Evolutionary conservation across 2,797 vertebrate genomes (phyloP), one percentile per base, ranked within the genome.

Genomic region (Argya squamiceps): DNA sequence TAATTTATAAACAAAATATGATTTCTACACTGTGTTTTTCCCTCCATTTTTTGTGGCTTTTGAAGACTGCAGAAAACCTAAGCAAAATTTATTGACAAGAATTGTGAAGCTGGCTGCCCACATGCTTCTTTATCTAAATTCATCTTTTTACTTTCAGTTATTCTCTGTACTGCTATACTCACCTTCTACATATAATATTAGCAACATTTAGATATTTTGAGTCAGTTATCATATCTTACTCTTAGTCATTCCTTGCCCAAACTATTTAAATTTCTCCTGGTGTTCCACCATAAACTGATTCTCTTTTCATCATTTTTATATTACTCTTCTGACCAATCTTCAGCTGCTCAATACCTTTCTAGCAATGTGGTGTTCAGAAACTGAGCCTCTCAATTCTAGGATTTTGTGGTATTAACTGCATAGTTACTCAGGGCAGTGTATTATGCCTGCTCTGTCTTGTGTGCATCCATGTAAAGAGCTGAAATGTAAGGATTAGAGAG

Each of bases 401-500:
- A 67, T 86, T 88, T 86, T 50, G 29, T 62, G 59, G 44, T 55
- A 83, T 52, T 86, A 84, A 63, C 32, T 29, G 12, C 79, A 68
- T 47, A 62, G 53, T 85, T 93, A 85, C 50, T 73, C 29, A 75
- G 46, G 68, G 52, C 34, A 85, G 34, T 46, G 21, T 64, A 56
- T 79, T 89, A 64, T 91, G 39, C 80, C 62, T 73, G 62, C 62
- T 68, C 64, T 84, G 60, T 77, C 85, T 92, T 56, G 9, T 4
- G 26, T 60, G 23, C 26, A 24, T 59, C 84, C 39, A 6, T 39
- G 67, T 78, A 65, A 88, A 71, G 49, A 49, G 44, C 26, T 85
- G 49, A 93, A 92, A 39, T 62, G 36, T 27, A 36, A 87, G 85
- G 89, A 86, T 88, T 93, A 96, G 73, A 75, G 83, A 73, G 49